These are phyloP conservation scores for Pogonocherus hispidulus DNA, from an alignment of 2,888 invertebrate species.

Conservation along the genomic window DNA sequence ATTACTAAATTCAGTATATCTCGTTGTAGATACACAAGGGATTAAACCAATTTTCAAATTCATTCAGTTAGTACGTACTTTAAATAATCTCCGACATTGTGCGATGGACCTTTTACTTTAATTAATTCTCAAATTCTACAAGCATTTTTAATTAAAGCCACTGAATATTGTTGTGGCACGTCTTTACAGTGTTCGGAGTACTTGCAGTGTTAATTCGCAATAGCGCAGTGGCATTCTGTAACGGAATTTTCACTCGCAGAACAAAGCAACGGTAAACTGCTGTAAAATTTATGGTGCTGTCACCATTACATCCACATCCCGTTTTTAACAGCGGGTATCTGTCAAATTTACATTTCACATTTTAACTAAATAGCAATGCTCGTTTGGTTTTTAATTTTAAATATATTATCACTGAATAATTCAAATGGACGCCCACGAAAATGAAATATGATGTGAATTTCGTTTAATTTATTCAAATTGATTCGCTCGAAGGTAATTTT, in stretches of 20 bases:
- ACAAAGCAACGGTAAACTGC: slow-evolving; percentile 16
- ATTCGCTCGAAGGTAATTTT: neutral
- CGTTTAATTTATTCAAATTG: neutral
- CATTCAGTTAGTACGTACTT: too few relatives aligned
- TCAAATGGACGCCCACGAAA: neutral
- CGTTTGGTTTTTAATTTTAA: slow-evolving; percentile 18
- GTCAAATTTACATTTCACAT: slow-evolving; percentile 34
- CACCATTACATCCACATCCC: slow-evolving; percentile 22
- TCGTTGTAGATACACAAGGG: too few relatives aligned
- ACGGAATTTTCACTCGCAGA: slow-evolving; percentile 16
- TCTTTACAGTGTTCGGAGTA: neutral
- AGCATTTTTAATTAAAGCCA: too few relatives aligned
- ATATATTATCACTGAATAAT: neutral
- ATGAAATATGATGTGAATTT: neutral
- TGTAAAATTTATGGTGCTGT: slow-evolving; percentile 25
- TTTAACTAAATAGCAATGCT: slow-evolving; percentile 14
- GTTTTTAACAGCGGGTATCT: slow-evolving; percentile 14
- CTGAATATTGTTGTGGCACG: too few relatives aligned
- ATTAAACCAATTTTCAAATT: too few relatives aligned
- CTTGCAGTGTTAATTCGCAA: neutral
- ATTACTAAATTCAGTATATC: too few relatives aligned
- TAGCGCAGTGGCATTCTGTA: slow-evolving; percentile 1
- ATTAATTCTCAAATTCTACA: too few relatives aligned
- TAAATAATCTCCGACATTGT: too few relatives aligned
- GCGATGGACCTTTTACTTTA: too few relatives aligned